These are phyloP conservation scores for human DNA, from an alignment of 2,113 vertebrate species.

Conservation along the genomic window DNA sequence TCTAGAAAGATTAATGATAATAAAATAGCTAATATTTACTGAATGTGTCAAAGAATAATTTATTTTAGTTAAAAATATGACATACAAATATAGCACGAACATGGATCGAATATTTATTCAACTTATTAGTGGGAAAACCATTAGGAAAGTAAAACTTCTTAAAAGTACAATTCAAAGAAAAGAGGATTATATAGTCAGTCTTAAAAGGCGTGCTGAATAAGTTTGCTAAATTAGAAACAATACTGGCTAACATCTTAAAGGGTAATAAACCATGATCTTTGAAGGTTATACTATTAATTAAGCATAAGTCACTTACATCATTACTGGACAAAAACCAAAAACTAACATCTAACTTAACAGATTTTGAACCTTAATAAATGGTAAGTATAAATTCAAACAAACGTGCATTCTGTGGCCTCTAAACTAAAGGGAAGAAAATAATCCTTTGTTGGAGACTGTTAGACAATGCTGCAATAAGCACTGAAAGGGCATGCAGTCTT, in stretches of 20 bases:
- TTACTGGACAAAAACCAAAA: not conserved
- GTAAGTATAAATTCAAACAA: not conserved
- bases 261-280: not conserved
- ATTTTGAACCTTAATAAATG: not conserved
- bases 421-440: not conserved
- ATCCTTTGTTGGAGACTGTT: not conserved
- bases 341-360: not conserved
- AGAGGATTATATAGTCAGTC: not conserved
- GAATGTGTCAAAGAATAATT: not conserved
- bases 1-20: not conserved
- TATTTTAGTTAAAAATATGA: not conserved
- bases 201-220: not conserved
- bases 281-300: not conserved
- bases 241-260: not conserved
- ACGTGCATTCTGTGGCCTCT: not conserved
- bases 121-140: not conserved
- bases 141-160: not conserved
- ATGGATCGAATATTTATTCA: not conserved
- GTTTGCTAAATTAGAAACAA: not conserved
- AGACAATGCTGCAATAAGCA: not conserved
- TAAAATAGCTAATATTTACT: not conserved
- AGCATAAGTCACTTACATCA: not conserved
- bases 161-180: not conserved
- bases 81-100: not conserved
- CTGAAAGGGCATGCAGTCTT: accelerated